Conservation (phyloP, 1,140 invertebrate species). For the Polypedilum pembai region DNA sequence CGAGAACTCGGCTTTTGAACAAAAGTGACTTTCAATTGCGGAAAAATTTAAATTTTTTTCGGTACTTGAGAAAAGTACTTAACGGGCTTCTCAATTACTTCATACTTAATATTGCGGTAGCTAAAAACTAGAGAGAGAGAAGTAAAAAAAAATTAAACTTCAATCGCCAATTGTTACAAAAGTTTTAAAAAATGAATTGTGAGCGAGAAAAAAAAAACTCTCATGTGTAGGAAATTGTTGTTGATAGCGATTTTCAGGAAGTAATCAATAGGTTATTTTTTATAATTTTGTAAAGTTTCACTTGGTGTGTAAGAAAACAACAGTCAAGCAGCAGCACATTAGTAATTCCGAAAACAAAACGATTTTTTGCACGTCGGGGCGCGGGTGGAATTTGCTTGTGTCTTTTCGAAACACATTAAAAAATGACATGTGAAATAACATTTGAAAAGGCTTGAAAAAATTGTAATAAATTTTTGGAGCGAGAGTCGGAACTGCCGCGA, state of each 20-base stretch:
- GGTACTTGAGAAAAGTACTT: too few relatives aligned
- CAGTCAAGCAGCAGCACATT: not conserved
- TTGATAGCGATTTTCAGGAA: constrained; percentile 23
- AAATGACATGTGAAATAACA: not conserved
- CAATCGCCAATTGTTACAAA: constrained; percentile 18
- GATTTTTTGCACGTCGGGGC: not conserved
- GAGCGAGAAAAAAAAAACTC: not conserved
- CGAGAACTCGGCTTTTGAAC: not conserved
- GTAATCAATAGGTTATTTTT: constrained; percentile 19
- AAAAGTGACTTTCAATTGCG: constrained; percentile 2
- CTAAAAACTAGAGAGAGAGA: too few relatives aligned
- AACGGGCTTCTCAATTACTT: too few relatives aligned
- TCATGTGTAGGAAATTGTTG: constrained; percentile 16
- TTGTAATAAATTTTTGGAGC: constrained; percentile 27
- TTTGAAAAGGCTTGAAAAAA: not conserved
- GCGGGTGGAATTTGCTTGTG: constrained; percentile 11
- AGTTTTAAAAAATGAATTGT: not conserved
- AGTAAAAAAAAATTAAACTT: not conserved
- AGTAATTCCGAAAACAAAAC: constrained; percentile 5
- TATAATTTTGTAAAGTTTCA: not conserved
- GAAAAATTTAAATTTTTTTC: too few relatives aligned
- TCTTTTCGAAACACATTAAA: too few relatives aligned
- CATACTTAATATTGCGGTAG: too few relatives aligned
- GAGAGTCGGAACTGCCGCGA: not conserved
- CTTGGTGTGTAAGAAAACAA: constrained; percentile 9